Evolutionary conservation across 53 echinoderm and acorn worm species (phyloP), one percentile per base, ranked within the genome.

Genomic region (Arbacia lixula): DNA sequence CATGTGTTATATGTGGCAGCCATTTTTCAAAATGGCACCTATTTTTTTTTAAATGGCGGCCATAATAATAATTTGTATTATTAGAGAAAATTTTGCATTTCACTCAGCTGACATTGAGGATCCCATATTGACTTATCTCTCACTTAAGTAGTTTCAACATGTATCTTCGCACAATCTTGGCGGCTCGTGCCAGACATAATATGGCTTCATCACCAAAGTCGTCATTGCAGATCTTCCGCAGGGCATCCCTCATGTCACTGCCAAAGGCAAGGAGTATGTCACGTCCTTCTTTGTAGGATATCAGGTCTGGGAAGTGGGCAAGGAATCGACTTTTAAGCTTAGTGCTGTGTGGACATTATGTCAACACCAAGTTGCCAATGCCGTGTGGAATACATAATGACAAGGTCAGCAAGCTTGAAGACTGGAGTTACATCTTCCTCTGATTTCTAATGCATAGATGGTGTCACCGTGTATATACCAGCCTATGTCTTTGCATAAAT

Each of bases 201-300:
- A 85, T 72, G n/a, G 85, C 85, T 35, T 85, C 85, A 5, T 72
- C 32, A 38, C 72, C 85, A 72, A 35, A 36, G 29, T 85, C 71
- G 2, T 41, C 20, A 4, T 71, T 37, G 60, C 72, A 72, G 26
- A 31, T 39, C 60, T 85, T 72, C 22, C 55, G 22, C 57, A 85
- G 53, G 21, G 85, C 83, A 36, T 24, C 30, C 28, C 72, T 72
- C 17, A 85, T 53, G n/a, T 85, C 85, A 12, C 37, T 58, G 22
- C 56, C 40, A 55, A 85, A 85, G 5, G 72, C 85, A 37, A 85
- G 27, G 36, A 85, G 41, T 21, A 85, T 41, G 42, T 85, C 33
- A 38, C 43, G 72, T 17, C 84, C 84, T 60, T 79, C 36, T 67
- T 84, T 49, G 49, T 84, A 43, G 14, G 85, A 68, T 72, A 25